Percentiles rank a stretch among this genome's conserved stretches.
Conservation (phyloP, 2,113 vertebrate species). For the Cricetomys ansorgei region DNA sequence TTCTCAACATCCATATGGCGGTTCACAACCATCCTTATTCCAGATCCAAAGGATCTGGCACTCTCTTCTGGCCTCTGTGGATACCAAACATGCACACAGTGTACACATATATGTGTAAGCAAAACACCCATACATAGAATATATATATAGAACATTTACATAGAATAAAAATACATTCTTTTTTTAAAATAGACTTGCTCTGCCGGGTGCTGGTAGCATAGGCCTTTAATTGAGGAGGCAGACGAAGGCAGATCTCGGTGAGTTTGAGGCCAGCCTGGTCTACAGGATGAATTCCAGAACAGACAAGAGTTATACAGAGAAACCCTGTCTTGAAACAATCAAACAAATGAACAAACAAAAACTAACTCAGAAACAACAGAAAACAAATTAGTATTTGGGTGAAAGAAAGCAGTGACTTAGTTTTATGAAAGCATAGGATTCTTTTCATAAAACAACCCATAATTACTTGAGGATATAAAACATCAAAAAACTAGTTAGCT, state of each 20-base stretch:
- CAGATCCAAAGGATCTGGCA: neutral
- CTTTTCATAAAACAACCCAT: slow-evolving; percentile 11
- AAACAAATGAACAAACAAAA: neutral
- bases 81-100: too few relatives aligned
- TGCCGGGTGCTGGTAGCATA: too few relatives aligned
- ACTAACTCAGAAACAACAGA: neutral
- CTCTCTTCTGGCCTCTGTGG: neutral
- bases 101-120: neutral
- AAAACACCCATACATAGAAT: neutral
- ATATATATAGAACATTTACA: too few relatives aligned
- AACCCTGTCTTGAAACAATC: too few relatives aligned
- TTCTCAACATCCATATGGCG: neutral
- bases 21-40: neutral
- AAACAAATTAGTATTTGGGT: slow-evolving; percentile 6
- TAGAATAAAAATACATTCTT: neutral
- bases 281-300: too few relatives aligned
- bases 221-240: too few relatives aligned
- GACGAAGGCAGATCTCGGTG: too few relatives aligned
- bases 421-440: neutral
- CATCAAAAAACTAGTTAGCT: neutral
- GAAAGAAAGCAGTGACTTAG: slow-evolving; percentile 4
- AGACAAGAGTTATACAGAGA: too few relatives aligned
- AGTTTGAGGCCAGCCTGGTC: too few relatives aligned
- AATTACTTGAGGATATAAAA: neutral
- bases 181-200: too few relatives aligned